Evolutionary conservation across 2,888 invertebrate genomes (phyloP), one percentile per base, ranked within the genome.

Genomic region (Conchocele bisecta): DNA sequence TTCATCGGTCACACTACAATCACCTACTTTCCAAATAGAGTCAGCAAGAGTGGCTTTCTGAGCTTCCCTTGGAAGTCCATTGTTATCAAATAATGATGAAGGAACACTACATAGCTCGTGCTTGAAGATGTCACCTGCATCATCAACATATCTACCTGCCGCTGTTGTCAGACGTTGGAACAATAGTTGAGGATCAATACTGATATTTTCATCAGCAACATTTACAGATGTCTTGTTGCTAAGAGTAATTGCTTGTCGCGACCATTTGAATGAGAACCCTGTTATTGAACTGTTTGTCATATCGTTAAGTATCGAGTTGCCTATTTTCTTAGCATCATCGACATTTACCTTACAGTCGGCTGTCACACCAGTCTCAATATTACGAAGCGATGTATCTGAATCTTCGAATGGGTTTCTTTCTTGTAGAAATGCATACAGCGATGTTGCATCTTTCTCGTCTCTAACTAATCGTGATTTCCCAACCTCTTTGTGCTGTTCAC

Each of bases 401-500:
- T 24, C 28, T 44, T 0, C 44, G 35, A 58, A 58, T 15, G 60
- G 60, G 26, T 41, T 61, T 1, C 60, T 35, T 20, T 63, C 33
- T 22, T 37, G 15, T 7, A 54, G 26, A n/a, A 33, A 48, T 29
- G 46, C 24, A 4, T 26, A 20, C 7, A 46, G 28, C 7, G 5
- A 7, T 6, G 7, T 11, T 15, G 29, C 24, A 20, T 59, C 59
- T 20, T 59, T 48, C 20, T 29, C 29, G 17, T 48, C 59, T 37
- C 59, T 20, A 7, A 7, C 31, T 31, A 22, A 24, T 46, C 69
- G 48, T 9, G 70, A 39, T 26, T 15, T 29, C 4, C 65, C 35
- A 17, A 54, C 29, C 24, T 65, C 74, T 41, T 66, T 59, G 56
- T 69, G 39, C 29, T 65, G 60, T n/a, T 73, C 63, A 15, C 56